Evolutionary conservation across 2,888 invertebrate genomes (phyloP).

Genomic region (Gryllus longicercus): DNA sequence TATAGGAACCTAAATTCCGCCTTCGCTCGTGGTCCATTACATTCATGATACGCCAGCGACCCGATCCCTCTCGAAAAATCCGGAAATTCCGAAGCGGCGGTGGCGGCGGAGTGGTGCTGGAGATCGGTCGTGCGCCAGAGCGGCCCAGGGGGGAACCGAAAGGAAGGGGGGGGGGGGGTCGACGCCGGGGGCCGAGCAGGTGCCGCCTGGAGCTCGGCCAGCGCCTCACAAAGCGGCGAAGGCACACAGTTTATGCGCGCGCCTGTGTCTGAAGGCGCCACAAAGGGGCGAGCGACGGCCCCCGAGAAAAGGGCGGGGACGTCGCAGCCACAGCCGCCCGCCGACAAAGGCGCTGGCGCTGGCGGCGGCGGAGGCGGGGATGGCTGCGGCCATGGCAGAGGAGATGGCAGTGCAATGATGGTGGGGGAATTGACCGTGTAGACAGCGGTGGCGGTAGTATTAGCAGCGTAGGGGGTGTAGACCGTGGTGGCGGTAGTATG

Average conservation of each 20-base stretch:
- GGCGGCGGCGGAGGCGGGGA: too few relatives aligned
- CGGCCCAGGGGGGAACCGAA: not conserved
- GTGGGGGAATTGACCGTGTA: too few relatives aligned
- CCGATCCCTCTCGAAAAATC: not conserved
- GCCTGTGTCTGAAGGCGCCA: slow-evolving; percentile 6
- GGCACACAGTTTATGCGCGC: not conserved
- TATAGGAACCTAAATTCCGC: not conserved
- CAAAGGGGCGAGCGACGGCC: not conserved
- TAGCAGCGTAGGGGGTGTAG: too few relatives aligned
- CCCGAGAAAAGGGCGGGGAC: too few relatives aligned
- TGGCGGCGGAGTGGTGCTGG: not conserved
- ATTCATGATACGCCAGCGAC: not conserved
- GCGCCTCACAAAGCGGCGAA: not conserved
- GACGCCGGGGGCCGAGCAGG: not conserved
- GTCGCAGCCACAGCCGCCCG: too few relatives aligned
- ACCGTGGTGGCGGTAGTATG: too few relatives aligned
- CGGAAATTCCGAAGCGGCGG: not conserved
- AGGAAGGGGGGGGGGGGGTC: not conserved
- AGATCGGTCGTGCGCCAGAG: not conserved
- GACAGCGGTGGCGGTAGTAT: too few relatives aligned
- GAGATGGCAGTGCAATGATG: too few relatives aligned
- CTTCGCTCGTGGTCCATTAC: slow-evolving; percentile 6
- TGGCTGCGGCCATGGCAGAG: too few relatives aligned
- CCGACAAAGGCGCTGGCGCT: too few relatives aligned
- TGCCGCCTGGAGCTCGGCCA: not conserved